Conservation (phyloP, 2,113 vertebrate genomes). For the Pimephales promelas region DNA sequence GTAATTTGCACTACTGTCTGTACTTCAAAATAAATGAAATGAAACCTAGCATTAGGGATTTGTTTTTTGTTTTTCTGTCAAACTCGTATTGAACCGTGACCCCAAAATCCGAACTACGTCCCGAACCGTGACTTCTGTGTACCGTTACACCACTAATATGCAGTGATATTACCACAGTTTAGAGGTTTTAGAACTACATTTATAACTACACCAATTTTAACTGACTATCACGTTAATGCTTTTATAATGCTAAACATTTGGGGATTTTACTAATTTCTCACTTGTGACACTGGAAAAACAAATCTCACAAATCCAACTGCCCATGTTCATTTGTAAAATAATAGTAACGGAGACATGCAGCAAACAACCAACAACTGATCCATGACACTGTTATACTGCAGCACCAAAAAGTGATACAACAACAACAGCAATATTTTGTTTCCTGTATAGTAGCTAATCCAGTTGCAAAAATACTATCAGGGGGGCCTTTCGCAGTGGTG, state of each 20-base stretch:
- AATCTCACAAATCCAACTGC: not conserved
- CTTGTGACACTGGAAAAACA: not conserved
- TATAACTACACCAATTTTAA: not conserved
- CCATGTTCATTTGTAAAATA: not conserved
- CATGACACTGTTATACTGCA: not conserved
- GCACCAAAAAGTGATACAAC: not conserved
- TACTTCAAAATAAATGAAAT: too few relatives aligned
- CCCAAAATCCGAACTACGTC: too few relatives aligned
- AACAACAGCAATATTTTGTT: not conserved
- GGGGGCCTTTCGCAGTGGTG: not conserved
- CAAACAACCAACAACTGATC: not conserved
- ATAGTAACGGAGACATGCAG: not conserved
- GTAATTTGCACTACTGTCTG: too few relatives aligned
- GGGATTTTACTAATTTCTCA: not conserved
- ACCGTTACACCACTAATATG: not conserved
- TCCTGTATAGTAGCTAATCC: not conserved
- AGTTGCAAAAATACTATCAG: not conserved
- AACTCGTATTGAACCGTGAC: too few relatives aligned
- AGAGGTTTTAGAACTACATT: not conserved
- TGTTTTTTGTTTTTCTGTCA: too few relatives aligned
- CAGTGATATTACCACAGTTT: not conserved
- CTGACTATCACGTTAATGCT: not conserved
- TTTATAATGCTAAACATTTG: not conserved
- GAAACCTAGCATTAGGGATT: too few relatives aligned
- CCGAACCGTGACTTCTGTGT: too few relatives aligned